phyloP scores from a whole-genome alignment of 1,140 invertebrate genomes.

The Platorchestia sp. region DNA sequence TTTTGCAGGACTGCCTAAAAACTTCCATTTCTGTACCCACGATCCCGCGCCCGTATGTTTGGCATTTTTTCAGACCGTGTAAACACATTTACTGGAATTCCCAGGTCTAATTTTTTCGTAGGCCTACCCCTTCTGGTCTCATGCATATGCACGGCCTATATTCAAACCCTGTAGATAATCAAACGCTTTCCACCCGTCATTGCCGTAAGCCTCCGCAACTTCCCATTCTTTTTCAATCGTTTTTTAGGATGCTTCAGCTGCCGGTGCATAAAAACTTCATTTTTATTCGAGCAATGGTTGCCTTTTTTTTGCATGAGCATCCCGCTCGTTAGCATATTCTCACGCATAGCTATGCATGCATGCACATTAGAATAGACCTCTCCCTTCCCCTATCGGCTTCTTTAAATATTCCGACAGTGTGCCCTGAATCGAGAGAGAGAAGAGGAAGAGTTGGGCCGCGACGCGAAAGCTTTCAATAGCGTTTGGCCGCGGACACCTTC shows the following conservation, averaged over 20 bases:
- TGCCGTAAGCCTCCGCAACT: conserved; percentile 23
- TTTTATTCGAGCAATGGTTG: conserved; percentile 52
- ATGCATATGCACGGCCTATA: conserved; percentile 55
- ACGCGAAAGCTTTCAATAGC: background rate
- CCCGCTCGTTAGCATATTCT: conserved; percentile 54
- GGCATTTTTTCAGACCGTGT: background rate
- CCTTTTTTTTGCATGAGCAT: conserved; percentile 52
- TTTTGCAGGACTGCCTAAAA: conserved; percentile 14
- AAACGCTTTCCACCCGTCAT: conserved; percentile 42
- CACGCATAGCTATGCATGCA: conserved; percentile 53
- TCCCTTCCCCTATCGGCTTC: background rate
- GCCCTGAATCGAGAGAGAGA: background rate
- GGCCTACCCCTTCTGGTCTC: conserved; percentile 32
- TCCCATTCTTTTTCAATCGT: conserved; percentile 37
- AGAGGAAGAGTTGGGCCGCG: background rate
- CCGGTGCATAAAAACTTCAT: conserved; percentile 48
- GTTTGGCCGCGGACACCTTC: background rate
- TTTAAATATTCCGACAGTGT: conserved; percentile 36
- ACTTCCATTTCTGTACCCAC: background rate
- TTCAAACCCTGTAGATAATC: conserved; percentile 49
- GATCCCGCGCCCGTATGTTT: background rate
- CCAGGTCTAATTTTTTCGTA: conserved; percentile 14
- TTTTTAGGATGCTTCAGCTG: background rate
- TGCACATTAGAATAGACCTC: conserved; percentile 42
- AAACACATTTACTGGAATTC: conserved; percentile 42